These are phyloP conservation scores for Microcebus lehilahytsara DNA, from an alignment of 2,113 vertebrate genomes.

Conservation along the genomic window DNA sequence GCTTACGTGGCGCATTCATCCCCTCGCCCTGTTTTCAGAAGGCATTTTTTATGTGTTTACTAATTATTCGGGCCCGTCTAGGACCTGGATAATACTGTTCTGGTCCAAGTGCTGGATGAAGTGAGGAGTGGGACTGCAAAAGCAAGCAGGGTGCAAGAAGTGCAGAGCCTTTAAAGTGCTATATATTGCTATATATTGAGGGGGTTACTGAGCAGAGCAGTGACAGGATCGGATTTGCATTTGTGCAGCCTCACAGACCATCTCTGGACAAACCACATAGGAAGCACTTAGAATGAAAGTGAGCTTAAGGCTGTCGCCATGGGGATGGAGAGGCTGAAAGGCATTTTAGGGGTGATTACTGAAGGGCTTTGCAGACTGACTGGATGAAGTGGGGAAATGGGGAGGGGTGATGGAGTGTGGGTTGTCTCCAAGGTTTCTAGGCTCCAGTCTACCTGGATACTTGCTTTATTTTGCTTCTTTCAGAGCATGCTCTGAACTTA, in stretches of 20 bases:
- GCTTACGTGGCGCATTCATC: background rate
- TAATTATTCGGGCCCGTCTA: background rate
- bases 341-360: conserved; percentile 23
- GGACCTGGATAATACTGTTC: background rate
- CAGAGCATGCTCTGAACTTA: background rate
- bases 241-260: background rate
- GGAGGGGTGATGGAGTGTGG: background rate
- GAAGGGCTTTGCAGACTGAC: conserved; percentile 2
- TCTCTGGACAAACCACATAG: background rate
- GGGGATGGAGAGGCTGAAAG: conserved; percentile 47
- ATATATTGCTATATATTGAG: background rate
- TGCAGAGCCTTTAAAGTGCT: background rate
- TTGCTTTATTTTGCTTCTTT: background rate
- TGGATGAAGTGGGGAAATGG: background rate
- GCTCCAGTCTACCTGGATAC: background rate
- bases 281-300: conserved; percentile 52
- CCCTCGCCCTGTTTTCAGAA: background rate
- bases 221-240: background rate
- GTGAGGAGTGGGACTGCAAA: background rate
- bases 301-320: conserved; percentile 48
- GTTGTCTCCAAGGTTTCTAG: background rate
- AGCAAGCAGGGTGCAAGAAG: background rate
- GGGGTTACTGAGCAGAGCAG: background rate
- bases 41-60: background rate
- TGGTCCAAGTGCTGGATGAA: background rate